Conservation (phyloP, 2,113 vertebrate species). For the Cyanistes caeruleus region DNA sequence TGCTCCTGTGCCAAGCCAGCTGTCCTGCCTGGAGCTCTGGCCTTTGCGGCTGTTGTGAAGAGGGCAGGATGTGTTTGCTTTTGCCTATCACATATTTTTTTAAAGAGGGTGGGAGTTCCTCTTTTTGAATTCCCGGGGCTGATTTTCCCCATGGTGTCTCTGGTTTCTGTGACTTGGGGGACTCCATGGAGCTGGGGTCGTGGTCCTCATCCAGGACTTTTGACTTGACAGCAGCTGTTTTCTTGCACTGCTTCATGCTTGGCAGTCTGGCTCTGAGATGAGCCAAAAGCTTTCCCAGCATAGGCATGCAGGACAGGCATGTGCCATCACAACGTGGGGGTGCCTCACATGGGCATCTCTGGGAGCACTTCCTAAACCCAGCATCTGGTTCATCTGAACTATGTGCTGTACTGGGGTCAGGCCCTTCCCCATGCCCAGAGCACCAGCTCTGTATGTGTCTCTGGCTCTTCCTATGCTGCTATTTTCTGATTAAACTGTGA, state of each 20-base stretch:
- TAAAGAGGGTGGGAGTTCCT: neutral
- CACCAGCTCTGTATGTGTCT: neutral
- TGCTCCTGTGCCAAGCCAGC: slow-evolving; percentile 40
- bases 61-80: slow-evolving; percentile 33
- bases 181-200: fast-evolving
- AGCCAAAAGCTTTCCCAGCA: neutral
- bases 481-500: slow-evolving; percentile 8
- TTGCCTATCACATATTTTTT: neutral
- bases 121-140: neutral
- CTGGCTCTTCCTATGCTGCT: neutral
- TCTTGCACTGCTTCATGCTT: neutral
- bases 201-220: neutral
- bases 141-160: neutral
- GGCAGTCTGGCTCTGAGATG: neutral
- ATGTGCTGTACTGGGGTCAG: neutral
- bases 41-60: neutral
- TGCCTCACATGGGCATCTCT: neutral
- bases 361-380: neutral
- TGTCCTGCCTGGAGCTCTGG: slow-evolving; percentile 51
- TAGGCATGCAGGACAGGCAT: fast-evolving
- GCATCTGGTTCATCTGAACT: neutral
- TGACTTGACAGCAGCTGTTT: neutral
- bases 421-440: neutral
- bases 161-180: neutral
- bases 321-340: neutral